Percentiles rank a stretch among this genome's conserved stretches.
Evolutionary conservation across 2,797 vertebrate species (phyloP).

Genomic region (Ceyx erithaca): DNA sequence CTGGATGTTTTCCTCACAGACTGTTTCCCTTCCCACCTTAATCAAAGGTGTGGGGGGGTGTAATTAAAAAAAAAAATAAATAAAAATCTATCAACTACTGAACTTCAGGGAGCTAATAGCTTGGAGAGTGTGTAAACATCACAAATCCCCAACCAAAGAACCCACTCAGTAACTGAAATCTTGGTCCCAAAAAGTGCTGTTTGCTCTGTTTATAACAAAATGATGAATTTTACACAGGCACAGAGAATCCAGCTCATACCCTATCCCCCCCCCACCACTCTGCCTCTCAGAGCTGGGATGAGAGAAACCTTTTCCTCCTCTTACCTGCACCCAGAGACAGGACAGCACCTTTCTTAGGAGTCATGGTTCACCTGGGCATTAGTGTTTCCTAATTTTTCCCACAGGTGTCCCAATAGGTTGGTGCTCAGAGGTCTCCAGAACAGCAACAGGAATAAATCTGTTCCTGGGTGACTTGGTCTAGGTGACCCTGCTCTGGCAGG

Average conservation of each 20-base stretch:
- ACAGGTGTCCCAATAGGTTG: neutral
- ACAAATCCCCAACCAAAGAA: neutral
- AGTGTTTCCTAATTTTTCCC: neutral
- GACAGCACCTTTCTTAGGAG: neutral
- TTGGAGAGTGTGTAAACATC: neutral
- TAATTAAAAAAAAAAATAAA: neutral
- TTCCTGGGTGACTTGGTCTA: too few species aligned
- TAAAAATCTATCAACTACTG: neutral
- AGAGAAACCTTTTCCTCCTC: neutral
- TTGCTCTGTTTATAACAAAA: neutral
- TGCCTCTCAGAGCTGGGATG: neutral
- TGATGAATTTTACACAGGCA: neutral
- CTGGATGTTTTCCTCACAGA: neutral
- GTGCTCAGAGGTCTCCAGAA: neutral
- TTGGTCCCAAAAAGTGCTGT: neutral
- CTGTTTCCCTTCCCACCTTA: neutral
- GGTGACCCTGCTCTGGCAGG: too few species aligned
- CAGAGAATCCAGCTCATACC: neutral
- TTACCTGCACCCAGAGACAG: neutral
- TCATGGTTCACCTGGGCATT: neutral
- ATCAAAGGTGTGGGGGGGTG: neutral
- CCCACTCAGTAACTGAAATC: neutral
- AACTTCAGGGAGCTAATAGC: neutral
- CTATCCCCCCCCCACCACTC: too few species aligned
- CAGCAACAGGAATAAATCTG: neutral